Evolutionary conservation across 2,888 invertebrate genomes (phyloP).

Genomic region (Troides oblongomaculatus): DNA sequence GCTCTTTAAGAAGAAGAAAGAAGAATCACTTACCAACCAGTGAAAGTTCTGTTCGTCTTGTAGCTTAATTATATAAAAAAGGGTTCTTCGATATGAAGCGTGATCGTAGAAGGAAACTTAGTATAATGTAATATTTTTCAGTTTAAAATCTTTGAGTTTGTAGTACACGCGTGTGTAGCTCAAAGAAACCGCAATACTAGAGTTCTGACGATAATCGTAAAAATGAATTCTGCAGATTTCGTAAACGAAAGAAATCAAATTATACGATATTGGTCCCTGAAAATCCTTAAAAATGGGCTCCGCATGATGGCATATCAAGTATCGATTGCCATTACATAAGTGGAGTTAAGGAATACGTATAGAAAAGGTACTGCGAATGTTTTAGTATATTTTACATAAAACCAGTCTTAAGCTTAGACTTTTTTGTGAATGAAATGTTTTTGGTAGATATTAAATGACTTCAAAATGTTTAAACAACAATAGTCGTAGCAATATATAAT

Average conservation of each 20-base stretch:
- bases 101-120: too few relatives aligned
- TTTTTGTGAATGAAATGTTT: neutral
- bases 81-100: too few relatives aligned
- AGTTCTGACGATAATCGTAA: slow-evolving; percentile 21
- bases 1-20: too few relatives aligned
- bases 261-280: slow-evolving; percentile 30
- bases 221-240: slow-evolving; percentile 28
- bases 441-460: neutral
- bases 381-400: slow-evolving; percentile 6
- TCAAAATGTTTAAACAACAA: neutral
- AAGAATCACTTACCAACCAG: too few relatives aligned
- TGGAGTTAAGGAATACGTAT: slow-evolving; percentile 27
- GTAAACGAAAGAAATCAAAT: slow-evolving; percentile 30
- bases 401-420: neutral
- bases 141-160: too few relatives aligned
- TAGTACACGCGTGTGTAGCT: neutral
- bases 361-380: slow-evolving; percentile 10
- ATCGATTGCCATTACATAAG: slow-evolving; percentile 27
- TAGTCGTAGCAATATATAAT: neutral
- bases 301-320: slow-evolving; percentile 29
- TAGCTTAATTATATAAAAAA: too few relatives aligned
- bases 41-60: too few relatives aligned
- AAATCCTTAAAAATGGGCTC: slow-evolving; percentile 29
- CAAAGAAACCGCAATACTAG: neutral
- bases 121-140: too few relatives aligned